Base-by-base conservation (phyloP, 2,113 vertebrate species). In the Labeo rohita region DNA sequence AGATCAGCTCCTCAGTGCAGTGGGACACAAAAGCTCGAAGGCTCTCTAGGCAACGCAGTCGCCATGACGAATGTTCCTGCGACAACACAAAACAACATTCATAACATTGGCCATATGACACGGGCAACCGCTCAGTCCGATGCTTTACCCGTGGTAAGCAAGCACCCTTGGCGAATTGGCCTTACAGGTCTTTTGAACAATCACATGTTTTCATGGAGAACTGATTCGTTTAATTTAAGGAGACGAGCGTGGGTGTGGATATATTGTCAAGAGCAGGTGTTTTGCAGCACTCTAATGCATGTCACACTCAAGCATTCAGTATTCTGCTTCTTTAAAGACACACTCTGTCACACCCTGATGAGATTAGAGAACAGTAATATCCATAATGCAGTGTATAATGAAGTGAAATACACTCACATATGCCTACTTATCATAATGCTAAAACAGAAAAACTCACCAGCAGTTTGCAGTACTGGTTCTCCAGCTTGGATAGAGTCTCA, bases 391-490 rank as follows among this genome's bases (percentile, higher is more conserved):
- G 54, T 47, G 10, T n/a, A 15, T 85, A 89, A 80, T 76, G 66
- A 65, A 61, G 43, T 47, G 13, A 72, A 50, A 84, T 70, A 85
- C 65, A 85, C 21, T 50, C 56, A 83, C 75, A 74, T 39, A 70
- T 34, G 65, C 18, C 56, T 82, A 18, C 28, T 78, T 56, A 73
- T 72, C 61, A 10, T n/a, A 88, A 4, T n/a, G 5, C 9, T 23
- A 54, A 12, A 73, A 21, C 18, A 47, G 1, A 72, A 52, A 84
- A 8, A 92, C 97, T 97, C 88, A 99, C 98, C 96, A 97, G 93
- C 79, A 99, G 93, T 91, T 99, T 99, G 96, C 96, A 97, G 93
- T 99, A 98, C 90, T 99, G 98, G 0, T 96, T 96, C 92, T 99
- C 98, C 94, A 99, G 94, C 90, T 99, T 99, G 90, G 95, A 95